Evolutionary conservation across 2,888 invertebrate genomes (phyloP).

Genomic region (Tanytarsus gracilentus): DNA sequence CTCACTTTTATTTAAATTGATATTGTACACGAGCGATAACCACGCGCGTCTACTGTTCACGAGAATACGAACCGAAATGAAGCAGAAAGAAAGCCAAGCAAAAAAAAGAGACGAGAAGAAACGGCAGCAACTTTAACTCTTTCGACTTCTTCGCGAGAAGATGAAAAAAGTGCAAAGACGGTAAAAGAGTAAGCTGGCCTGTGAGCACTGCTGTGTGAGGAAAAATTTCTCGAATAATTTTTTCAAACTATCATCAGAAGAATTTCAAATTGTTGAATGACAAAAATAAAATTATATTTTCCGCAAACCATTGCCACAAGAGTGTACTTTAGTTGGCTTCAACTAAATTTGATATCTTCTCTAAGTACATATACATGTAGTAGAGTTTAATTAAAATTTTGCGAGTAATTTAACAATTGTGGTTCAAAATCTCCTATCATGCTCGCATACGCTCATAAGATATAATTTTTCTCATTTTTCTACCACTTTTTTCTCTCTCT

Average conservation of each 20-base stretch:
- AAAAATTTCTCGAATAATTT: no score
- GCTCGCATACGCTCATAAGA: not conserved
- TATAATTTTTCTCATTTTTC: not conserved
- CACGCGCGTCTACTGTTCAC: constrained; percentile 14
- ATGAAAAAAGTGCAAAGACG: not conserved
- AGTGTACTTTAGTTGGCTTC: no score
- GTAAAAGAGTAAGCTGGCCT: constrained; percentile 10
- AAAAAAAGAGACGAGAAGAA: constrained; percentile 8
- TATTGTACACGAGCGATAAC: not conserved
- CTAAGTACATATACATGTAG: not conserved
- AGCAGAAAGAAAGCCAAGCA: constrained; percentile 21
- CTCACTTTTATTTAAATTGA: no score
- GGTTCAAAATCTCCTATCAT: not conserved
- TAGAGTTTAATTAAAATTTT: constrained; percentile 1
- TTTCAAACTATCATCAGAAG: no score
- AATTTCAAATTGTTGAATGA: no score
- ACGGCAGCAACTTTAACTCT: constrained; percentile 1
- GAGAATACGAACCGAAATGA: constrained; percentile 28
- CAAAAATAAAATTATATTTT: no score
- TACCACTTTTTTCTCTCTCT: not conserved
- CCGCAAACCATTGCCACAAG: no score
- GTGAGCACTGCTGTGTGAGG: no score
- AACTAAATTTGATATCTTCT: no score
- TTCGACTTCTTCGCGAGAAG: not conserved
- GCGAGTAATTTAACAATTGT: not conserved